These are phyloP conservation scores for Tiliqua scincoides DNA, from an alignment of 2,113 vertebrate genomes.

Conservation along the genomic window DNA sequence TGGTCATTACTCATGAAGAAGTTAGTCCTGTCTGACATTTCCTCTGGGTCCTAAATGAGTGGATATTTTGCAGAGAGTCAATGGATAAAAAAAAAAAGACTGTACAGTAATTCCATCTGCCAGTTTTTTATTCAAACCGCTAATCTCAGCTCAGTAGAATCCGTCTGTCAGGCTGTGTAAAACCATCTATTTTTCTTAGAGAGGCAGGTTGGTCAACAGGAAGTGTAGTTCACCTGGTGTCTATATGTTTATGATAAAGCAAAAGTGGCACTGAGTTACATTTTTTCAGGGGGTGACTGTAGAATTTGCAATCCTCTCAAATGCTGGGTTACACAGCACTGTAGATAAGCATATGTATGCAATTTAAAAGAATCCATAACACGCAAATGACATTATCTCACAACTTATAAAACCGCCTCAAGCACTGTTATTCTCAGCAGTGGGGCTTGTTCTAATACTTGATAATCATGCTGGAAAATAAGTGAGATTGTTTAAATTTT, in stretches of 20 bases:
- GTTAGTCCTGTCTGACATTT: conserved; percentile 56
- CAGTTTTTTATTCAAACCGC: conserved; percentile 73
- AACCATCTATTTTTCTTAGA: conserved; percentile 55
- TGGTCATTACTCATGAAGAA: conserved; percentile 65
- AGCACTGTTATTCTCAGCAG: background rate
- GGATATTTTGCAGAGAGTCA: conserved; percentile 67
- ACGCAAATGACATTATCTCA: background rate
- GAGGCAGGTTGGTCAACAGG: background rate
- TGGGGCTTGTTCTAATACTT: background rate
- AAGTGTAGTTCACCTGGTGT: background rate
- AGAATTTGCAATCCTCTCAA: background rate
- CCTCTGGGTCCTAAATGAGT: conserved; percentile 64
- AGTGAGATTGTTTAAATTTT: too few species aligned
- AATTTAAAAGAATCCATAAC: background rate
- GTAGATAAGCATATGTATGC: background rate
- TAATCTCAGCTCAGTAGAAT: conserved; percentile 64
- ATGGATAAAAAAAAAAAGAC: conserved; percentile 70
- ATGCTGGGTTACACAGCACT: background rate
- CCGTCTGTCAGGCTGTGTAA: conserved; percentile 63
- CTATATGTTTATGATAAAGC: fast-evolving
- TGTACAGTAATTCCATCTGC: conserved; percentile 43
- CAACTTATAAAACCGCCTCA: background rate
- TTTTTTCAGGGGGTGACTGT: background rate
- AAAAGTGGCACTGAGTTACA: fast-evolving
- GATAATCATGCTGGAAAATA: background rate